A percentile compares a stretch with the other conserved stretches of the same genome.
These are phyloP conservation scores for Dufourea novaeangliae DNA, from an alignment of 1,140 invertebrate genomes.

Conservation along the genomic window DNA sequence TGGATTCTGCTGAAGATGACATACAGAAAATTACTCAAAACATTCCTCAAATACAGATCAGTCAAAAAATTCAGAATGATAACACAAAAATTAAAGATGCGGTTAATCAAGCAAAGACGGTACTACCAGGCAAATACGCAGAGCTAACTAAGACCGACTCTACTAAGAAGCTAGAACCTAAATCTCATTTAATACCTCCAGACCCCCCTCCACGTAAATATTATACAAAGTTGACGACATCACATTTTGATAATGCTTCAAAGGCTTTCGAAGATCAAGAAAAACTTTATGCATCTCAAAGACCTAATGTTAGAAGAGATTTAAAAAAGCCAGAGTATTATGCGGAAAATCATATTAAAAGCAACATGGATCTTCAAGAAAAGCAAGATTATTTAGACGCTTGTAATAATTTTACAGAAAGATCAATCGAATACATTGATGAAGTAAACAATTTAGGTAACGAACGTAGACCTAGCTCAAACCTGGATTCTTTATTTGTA, in stretches of 20 bases:
- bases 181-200: slow-evolving; percentile 74
- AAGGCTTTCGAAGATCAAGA: slow-evolving; percentile 52
- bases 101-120: slow-evolving; percentile 9
- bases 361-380: slow-evolving; percentile 53
- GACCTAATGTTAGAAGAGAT: slow-evolving; percentile 55
- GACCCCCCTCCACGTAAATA: slow-evolving; percentile 81
- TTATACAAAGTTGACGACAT: slow-evolving; percentile 68
- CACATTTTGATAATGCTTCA: slow-evolving; percentile 32
- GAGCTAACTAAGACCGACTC: slow-evolving; percentile 53
- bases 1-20: slow-evolving; percentile 28
- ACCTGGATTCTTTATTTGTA: slow-evolving; percentile 38
- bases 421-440: slow-evolving; percentile 70
- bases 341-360: slow-evolving; percentile 41
- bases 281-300: slow-evolving; percentile 62
- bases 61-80: slow-evolving; percentile 34
- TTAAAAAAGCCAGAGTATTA: slow-evolving; percentile 53
- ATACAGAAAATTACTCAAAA: slow-evolving; percentile 11
- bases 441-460: slow-evolving; percentile 51
- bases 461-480: slow-evolving; percentile 47
- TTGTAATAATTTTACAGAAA: slow-evolving; percentile 71
- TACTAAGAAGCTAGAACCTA: slow-evolving; percentile 68
- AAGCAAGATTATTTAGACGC: slow-evolving; percentile 65
- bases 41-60: slow-evolving; percentile 40
- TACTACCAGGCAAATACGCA: slow-evolving; percentile 42
- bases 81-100: slow-evolving; percentile 25